These are phyloP conservation scores for Psix sp. DNA, from an alignment of 1,140 invertebrate species.

Conservation along the genomic window DNA sequence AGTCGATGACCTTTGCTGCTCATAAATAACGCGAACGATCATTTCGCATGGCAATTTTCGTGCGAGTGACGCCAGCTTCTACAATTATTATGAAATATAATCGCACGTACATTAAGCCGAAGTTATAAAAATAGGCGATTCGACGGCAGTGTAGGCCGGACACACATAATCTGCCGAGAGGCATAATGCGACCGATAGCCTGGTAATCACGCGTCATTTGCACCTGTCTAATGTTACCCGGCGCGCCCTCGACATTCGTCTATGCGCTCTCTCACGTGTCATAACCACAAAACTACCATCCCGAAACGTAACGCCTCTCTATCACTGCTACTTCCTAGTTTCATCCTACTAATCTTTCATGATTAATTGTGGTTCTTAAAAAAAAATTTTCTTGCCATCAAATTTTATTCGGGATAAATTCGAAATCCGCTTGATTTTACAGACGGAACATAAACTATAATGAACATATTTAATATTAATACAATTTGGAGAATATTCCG, in stretches of 20 bases:
- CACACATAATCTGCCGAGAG: no score
- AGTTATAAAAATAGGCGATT: slow-evolving; percentile 29
- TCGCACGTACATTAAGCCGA: slow-evolving; percentile 11
- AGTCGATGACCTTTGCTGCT: slow-evolving; percentile 8
- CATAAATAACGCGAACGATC: slow-evolving; percentile 7
- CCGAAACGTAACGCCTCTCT: slow-evolving; percentile 21
- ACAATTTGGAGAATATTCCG: no score
- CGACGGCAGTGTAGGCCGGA: slow-evolving; percentile 10
- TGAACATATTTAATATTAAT: no score
- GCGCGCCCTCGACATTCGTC: slow-evolving; percentile 38
- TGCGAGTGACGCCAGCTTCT: slow-evolving; percentile 3
- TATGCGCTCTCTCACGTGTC: slow-evolving; percentile 29
- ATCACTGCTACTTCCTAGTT: no score
- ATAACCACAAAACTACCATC: slow-evolving; percentile 27
- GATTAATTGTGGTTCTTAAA: no score
- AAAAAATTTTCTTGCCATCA: no score
- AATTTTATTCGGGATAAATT: no score
- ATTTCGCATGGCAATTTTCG: slow-evolving; percentile 17
- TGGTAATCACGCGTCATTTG: slow-evolving; percentile 48
- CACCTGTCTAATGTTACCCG: slow-evolving; percentile 48
- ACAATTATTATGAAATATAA: slow-evolving; percentile 41
- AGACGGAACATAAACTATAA: no score
- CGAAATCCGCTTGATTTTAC: no score
- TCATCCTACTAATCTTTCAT: slow-evolving; percentile 1
- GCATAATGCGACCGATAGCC: slow-evolving; percentile 14